phyloP scores from a whole-genome alignment of 2,888 invertebrate genomes.

The Clostera curtula region DNA sequence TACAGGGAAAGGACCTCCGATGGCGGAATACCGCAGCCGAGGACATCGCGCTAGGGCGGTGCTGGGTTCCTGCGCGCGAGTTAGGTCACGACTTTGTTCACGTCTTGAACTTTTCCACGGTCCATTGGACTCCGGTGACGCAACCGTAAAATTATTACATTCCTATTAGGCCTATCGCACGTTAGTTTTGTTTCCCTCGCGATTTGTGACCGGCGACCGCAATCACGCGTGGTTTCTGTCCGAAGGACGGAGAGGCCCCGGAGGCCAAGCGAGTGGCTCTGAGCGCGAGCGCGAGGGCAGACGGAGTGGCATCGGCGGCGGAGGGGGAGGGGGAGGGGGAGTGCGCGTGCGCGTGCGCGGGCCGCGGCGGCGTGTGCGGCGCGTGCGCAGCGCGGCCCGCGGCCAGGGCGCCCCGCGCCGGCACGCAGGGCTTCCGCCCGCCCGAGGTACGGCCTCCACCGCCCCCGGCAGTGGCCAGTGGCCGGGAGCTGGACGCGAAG shows the following conservation, averaged over 20 bases:
- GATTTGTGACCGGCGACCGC: background rate
- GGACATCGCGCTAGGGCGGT: too few species aligned
- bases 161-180: too few species aligned
- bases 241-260: constrained; percentile 25
- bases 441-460: constrained; percentile 74
- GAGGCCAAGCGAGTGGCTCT: constrained; percentile 47
- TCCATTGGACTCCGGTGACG: too few species aligned
- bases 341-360: constrained; percentile 76
- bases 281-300: constrained; percentile 31
- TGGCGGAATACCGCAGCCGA: too few species aligned
- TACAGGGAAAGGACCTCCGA: too few species aligned
- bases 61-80: too few species aligned
- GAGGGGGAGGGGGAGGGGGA: constrained; percentile 16
- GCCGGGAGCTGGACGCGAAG: constrained; percentile 6
- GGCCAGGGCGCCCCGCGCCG: constrained; percentile 86
- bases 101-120: too few species aligned
- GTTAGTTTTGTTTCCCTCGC: too few species aligned
- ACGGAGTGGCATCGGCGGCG: constrained; percentile 46
- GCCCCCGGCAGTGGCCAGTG: background rate
- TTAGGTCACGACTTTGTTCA: too few species aligned
- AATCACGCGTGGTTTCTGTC: background rate
- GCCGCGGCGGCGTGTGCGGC: constrained; percentile 76
- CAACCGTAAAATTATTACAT: too few species aligned
- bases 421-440: constrained; percentile 92
- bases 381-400: constrained; percentile 79